phyloP scores from a whole-genome alignment of 2,888 invertebrate genomes.

The Leucophenga montana region DNA sequence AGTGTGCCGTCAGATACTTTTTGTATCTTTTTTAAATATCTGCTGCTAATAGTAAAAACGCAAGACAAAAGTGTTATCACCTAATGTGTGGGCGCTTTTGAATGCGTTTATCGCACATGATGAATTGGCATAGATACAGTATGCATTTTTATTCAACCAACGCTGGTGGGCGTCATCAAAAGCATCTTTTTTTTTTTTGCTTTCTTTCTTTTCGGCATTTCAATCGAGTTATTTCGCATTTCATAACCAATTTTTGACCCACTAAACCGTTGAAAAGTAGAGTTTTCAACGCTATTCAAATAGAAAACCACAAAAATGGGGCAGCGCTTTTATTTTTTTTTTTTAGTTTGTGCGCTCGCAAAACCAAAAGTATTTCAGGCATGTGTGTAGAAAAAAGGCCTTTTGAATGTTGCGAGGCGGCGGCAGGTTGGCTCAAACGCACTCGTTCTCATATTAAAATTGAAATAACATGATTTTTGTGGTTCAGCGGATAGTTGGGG shows the following conservation, averaged over 20 bases:
- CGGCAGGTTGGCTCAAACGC: slow-evolving; percentile 33
- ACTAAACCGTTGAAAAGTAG: not conserved
- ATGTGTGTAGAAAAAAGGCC: slow-evolving; percentile 45
- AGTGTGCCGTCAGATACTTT: not conserved
- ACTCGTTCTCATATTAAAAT: slow-evolving; percentile 60
- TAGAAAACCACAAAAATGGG: slow-evolving; percentile 28
- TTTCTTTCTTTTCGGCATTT: no score
- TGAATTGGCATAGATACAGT: slow-evolving; percentile 54
- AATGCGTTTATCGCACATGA: slow-evolving; percentile 49
- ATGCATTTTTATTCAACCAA: slow-evolving; percentile 37
- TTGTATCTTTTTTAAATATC: not conserved
- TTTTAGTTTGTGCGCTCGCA: not conserved
- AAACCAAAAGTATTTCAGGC: slow-evolving; percentile 46
- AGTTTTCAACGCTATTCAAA: slow-evolving; percentile 13
- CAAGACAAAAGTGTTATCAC: slow-evolving; percentile 3
- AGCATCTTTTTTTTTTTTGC: not conserved
- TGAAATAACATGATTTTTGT: slow-evolving; percentile 68
- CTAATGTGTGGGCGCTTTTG: not conserved
- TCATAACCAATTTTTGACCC: slow-evolving; percentile 1
- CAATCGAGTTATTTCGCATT: slow-evolving; percentile 19
- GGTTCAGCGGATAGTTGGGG: slow-evolving; percentile 49
- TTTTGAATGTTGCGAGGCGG: not conserved
- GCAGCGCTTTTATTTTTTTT: not conserved
- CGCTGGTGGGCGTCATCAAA: slow-evolving; percentile 51
- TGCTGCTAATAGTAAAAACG: slow-evolving; percentile 14